Percentiles rank a stretch among this genome's conserved stretches.
Evolutionary conservation across 2,888 invertebrate species (phyloP).

Genomic region (Aphodius granarius): DNA sequence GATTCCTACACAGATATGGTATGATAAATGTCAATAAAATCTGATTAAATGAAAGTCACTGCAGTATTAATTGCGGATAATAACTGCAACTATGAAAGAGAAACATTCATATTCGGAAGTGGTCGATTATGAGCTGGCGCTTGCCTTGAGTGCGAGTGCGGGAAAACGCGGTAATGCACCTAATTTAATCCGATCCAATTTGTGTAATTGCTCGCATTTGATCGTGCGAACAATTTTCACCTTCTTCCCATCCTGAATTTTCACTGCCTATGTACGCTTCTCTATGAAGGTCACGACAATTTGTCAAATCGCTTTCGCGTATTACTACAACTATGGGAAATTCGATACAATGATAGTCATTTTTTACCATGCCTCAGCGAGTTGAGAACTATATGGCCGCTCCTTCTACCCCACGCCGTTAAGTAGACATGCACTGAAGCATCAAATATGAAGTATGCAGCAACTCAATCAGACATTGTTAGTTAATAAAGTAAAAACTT

Average conservation of each 20-base stretch:
- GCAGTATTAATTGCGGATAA: not conserved
- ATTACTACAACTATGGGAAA: not conserved
- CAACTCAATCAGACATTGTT: too few relatives aligned
- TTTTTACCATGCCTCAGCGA: not conserved
- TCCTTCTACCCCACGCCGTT: not conserved
- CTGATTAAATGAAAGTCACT: not conserved
- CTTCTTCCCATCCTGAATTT: not conserved
- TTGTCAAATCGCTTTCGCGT: not conserved
- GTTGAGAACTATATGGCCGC: not conserved
- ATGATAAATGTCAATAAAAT: not conserved
- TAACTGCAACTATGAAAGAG: not conserved
- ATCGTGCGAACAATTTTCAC: not conserved
- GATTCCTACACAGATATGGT: not conserved
- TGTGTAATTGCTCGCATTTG: not conserved
- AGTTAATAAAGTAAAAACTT: too few relatives aligned
- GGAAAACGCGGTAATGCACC: not conserved
- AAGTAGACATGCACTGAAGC: too few relatives aligned
- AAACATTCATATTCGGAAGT: not conserved
- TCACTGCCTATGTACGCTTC: not conserved
- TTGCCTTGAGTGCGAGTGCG: not conserved
- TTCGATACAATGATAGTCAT: not conserved
- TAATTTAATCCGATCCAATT: not conserved
- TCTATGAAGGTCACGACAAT: not conserved
- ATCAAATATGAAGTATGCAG: too few relatives aligned
- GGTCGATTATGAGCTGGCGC: not conserved